Percentiles rank a stretch among this genome's conserved stretches.
These are phyloP conservation scores for Engraulis encrasicolus DNA, from an alignment of 2,113 vertebrate species.

Conservation along the genomic window DNA sequence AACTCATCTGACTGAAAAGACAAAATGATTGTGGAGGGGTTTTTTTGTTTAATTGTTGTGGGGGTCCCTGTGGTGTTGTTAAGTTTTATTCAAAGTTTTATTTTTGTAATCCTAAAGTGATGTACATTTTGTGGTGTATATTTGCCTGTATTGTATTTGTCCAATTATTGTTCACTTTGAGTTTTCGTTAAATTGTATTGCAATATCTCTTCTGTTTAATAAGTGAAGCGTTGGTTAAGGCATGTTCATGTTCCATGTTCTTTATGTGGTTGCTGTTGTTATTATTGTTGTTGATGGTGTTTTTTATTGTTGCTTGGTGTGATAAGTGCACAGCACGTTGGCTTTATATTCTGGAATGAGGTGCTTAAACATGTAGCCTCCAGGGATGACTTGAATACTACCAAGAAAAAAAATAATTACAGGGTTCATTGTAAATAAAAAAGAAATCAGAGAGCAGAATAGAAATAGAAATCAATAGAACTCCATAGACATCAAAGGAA, in stretches of 20 bases:
- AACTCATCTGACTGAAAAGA: constrained; percentile 18
- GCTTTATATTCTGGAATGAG: constrained; percentile 1
- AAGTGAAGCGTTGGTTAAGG: neutral
- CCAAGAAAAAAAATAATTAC: neutral
- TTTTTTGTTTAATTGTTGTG: constrained; percentile 46
- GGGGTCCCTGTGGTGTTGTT: constrained; percentile 19
- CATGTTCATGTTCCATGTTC: constrained; percentile 55
- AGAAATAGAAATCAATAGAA: too few species aligned
- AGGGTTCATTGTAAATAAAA: neutral
- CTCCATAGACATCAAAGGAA: too few species aligned
- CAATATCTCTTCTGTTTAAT: neutral
- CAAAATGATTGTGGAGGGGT: constrained; percentile 8
- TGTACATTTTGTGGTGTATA: neutral
- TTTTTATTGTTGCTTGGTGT: neutral
- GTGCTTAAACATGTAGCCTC: constrained; percentile 75
- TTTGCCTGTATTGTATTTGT: constrained; percentile 24
- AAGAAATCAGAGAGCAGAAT: too few species aligned
- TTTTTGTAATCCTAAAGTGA: neutral
- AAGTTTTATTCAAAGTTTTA: neutral
- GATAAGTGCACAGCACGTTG: neutral
- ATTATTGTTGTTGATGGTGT: neutral
- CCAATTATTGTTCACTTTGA: neutral
- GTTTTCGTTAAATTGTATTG: neutral
- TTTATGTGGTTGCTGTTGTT: constrained; percentile 25
- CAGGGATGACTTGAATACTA: constrained; percentile 67